Evolutionary conservation across 2,113 vertebrate genomes (phyloP), one percentile per base, ranked within the genome.

Genomic region (Pica pica): DNA sequence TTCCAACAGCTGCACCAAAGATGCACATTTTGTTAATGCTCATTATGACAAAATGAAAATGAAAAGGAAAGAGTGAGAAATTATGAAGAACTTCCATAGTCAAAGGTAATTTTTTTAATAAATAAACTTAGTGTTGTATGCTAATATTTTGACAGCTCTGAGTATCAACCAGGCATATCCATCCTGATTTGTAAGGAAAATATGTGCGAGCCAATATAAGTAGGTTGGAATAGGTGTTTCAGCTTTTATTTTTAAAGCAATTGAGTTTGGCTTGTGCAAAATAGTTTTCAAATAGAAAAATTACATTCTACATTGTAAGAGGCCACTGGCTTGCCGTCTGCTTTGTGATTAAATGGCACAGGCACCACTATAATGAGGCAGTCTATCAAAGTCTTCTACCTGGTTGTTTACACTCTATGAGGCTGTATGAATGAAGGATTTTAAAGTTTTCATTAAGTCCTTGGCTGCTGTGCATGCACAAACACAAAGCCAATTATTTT

Each of bases 391-490:
- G 78, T 79, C 94, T 92, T 83, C 90, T 93, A 88, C 87, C 64
- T 78, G n/a, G 71, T 89, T 96, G 91, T 96, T 97, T 96, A 96
- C 70, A 89, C 89, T 87, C 91, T 82, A 89, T 79, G 94, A 87
- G 57, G 85, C 42, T 87, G 28, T 83, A 84, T 83, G 89, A 97
- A 94, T 86, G 83, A 92, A 91, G 68, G 85, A 50, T 84, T 93
- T 95, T 86, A 80, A 96, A 96, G 93, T 93, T 96, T 95, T 95
- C 93, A 96, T 97, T 95, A 97, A 94, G 88, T 79, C 87, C 53
- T 87, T 63, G 49, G 80, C 83, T 96, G 94, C 88, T 93, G 80
- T 94, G 87, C 74, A 84, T 96, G 68, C 85, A 94, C 76, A 95
- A 94, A 93, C 81, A 95, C 53, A 95, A 95, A 86, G 75, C 49